Conservation (phyloP, 2,888 invertebrate species). For the Scaeva pyrastri region DNA sequence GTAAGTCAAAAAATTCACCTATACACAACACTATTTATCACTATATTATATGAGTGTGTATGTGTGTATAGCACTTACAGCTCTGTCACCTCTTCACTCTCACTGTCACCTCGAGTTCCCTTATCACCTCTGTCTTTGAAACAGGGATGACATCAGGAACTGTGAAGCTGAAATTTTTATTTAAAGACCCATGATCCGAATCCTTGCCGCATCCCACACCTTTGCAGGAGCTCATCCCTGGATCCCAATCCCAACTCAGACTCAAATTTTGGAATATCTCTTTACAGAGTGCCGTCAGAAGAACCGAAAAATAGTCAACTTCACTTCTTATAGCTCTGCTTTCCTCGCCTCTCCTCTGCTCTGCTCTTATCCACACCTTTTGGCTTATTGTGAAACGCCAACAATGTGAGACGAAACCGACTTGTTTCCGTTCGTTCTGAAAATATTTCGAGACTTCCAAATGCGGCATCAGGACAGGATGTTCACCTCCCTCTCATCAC, state of each 20-base stretch:
- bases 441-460: constrained; percentile 38
- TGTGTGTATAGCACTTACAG: neutral
- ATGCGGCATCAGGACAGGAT: constrained; percentile 48
- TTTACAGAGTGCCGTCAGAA: constrained; percentile 36
- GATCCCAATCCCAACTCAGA: neutral
- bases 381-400: constrained; percentile 40
- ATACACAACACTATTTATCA: constrained; percentile 51
- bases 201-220: constrained; percentile 44
- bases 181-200: constrained; percentile 72
- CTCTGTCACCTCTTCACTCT: neutral
- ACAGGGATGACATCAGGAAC: constrained; percentile 47
- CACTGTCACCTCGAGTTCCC: neutral
- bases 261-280: constrained; percentile 27
- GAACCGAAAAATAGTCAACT: constrained; percentile 54
- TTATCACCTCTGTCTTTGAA: neutral
- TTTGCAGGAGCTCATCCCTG: constrained; percentile 26
- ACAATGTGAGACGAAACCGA: constrained; percentile 44
- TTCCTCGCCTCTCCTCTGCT: neutral
- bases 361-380: constrained; percentile 50
- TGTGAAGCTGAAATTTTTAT: constrained; percentile 70
- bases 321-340: neutral
- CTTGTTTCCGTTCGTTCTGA: constrained; percentile 36
- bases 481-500: constrained; percentile 3
- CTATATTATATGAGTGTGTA: too few species aligned
- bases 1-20: constrained; percentile 79